phyloP scores from a whole-genome alignment of 2,888 invertebrate genomes.

The Sussaba pulchella region DNA sequence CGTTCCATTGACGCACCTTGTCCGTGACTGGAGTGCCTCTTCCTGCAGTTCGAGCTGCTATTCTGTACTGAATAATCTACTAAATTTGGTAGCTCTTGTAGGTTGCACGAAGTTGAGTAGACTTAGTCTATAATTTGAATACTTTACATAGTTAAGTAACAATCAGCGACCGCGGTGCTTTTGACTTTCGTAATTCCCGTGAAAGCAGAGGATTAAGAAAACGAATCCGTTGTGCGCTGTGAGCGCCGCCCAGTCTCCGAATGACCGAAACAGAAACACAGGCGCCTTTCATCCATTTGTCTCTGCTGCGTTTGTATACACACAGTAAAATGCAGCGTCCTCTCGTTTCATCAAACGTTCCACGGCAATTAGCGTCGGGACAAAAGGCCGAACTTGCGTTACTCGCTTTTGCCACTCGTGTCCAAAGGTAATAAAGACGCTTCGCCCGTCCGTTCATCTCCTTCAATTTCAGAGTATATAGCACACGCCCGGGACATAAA shows the following conservation, averaged over 20 bases:
- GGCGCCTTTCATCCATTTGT: not conserved
- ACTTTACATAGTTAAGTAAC: conserved; percentile 11
- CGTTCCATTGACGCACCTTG: conserved; percentile 62
- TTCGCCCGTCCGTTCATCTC: conserved; percentile 33
- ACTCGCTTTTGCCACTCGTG: conserved; percentile 63
- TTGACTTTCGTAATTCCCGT: conserved; percentile 4
- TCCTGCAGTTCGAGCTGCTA: conserved; percentile 31
- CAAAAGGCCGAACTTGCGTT: conserved; percentile 78
- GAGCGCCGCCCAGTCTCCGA: not conserved
- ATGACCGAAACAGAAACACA: conserved; percentile 16
- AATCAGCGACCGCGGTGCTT: not conserved
- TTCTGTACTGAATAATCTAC: conserved; percentile 10
- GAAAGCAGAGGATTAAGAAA: conserved; percentile 8
- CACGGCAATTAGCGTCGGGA: conserved; percentile 79
- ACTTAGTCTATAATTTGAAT: conserved; percentile 2
- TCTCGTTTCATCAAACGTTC: conserved; percentile 79
- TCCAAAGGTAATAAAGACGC: conserved; percentile 52
- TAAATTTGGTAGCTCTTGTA: not conserved
- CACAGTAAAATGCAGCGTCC: conserved; percentile 69
- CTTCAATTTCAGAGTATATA: conserved; percentile 20
- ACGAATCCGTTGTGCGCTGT: not conserved
- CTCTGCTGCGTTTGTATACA: not conserved
- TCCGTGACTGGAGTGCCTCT: conserved; percentile 46
- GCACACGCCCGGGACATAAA: conserved; percentile 32
- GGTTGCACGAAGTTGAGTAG: not conserved